phyloP scores from a whole-genome alignment of 2,797 vertebrate genomes.

The Syndactyla subalaris region DNA sequence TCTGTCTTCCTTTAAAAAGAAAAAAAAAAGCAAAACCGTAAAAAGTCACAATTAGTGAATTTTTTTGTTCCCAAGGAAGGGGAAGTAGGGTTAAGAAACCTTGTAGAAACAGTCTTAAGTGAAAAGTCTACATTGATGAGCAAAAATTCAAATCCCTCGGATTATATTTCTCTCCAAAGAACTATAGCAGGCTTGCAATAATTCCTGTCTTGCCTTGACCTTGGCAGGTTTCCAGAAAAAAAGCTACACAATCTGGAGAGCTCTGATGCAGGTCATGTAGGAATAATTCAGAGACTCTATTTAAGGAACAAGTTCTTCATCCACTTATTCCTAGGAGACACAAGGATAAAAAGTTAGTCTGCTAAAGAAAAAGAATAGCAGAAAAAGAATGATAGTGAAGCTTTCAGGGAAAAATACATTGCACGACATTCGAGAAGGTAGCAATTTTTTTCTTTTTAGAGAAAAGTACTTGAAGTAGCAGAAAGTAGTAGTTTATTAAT shows the following conservation, averaged over 20 bases:
- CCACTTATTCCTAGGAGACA: not conserved
- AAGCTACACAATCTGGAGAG: not conserved
- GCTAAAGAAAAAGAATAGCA: not conserved
- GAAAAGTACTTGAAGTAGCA: not conserved
- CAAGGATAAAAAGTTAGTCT: not conserved
- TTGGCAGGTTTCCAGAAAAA: conserved; percentile 1
- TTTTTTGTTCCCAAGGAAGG: not conserved
- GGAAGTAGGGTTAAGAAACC: not conserved
- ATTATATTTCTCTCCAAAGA: not conserved
- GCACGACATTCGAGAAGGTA: not conserved
- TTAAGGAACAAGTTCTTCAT: conserved; percentile 23
- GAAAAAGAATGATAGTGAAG: not conserved
- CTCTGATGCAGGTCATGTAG: not conserved
- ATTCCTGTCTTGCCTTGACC: not conserved
- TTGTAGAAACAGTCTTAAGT: not conserved
- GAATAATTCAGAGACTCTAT: not conserved
- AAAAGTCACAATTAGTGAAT: not conserved
- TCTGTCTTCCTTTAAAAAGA: not conserved
- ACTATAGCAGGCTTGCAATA: not conserved
- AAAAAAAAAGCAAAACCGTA: not conserved
- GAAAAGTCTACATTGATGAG: not conserved
- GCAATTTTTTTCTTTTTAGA: not conserved
- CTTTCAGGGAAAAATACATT: not conserved
- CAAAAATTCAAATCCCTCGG: not conserved
- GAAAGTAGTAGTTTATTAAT: not conserved